Evolutionary conservation across 2,113 vertebrate species (phyloP), one percentile per base, ranked within the genome.

Genomic region (Laticauda colubrina): DNA sequence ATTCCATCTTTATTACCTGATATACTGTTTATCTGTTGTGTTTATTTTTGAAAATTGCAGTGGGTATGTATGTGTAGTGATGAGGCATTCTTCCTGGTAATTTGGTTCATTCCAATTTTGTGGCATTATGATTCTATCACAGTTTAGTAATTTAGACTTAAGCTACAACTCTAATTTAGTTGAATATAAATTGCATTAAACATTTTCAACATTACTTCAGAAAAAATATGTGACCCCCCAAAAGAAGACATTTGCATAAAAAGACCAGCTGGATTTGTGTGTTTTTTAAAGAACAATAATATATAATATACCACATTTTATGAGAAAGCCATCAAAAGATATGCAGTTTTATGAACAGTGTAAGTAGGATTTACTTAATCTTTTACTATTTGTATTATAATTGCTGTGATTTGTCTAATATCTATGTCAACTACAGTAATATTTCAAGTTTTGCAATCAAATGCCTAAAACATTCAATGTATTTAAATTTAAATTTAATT

Each of bases 331-430:
- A 88, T 45, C 87, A 54, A 0, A 90, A 53, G 92, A 64, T 53
- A 56, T 20, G 53, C 26, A 9, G 89, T 48, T 39, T 0, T 59
- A 21, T 24, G 5, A 0, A 0, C 0, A 0, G 0, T 45, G 89
- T 55, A 87, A 90, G 18, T 85, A 92, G 89, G 91, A 92, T 15
- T 39, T 43, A 0, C 3, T 55, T 26, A 12, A 1, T 64, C 90
- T 64, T 93, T 91, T 91, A 88, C 23, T 18, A 93, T 91, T 89
- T 91, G 51, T 85, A 88, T 2, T 34, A 85, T 69, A 21, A 81
- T 29, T 88, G 11, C 53, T 85, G 18, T 86, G 88, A 88, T 24
- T 85, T 89, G 4, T 89, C 93, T 34, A 59, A 23, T 1, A 4
- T 89, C 51, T 61, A 34, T 81, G 75, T 69, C 14, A 81, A n/a